Conservation (phyloP, 1,140 invertebrate species). For the Diplogasteroides magnus region DNA sequence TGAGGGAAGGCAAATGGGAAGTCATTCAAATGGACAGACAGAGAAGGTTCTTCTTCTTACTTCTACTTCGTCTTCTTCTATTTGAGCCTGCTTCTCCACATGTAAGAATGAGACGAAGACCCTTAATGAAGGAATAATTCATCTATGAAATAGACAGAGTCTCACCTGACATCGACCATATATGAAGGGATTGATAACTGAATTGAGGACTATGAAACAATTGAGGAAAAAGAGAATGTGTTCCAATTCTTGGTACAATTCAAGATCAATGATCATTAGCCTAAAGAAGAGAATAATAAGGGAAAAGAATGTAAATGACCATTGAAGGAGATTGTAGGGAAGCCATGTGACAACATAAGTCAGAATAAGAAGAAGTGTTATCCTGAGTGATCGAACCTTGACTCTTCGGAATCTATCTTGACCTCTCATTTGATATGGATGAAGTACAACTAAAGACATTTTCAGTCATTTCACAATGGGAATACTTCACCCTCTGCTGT, state of each 20-base stretch:
- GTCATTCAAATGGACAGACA: conserved; percentile 8
- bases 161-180: conserved; percentile 23
- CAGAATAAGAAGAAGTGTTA: conserved; percentile 32
- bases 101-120: background rate
- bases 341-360: conserved; percentile 36
- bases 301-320: conserved; percentile 24
- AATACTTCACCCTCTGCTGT: too few species aligned
- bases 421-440: conserved; percentile 14
- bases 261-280: too few species aligned
- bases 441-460: too few species aligned
- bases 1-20: conserved; percentile 5
- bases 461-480: too few species aligned
- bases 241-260: too few species aligned
- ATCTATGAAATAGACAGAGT: background rate
- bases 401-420: conserved; percentile 32
- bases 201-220: conserved; percentile 32
- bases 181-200: conserved; percentile 36
- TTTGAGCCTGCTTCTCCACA: too few species aligned
- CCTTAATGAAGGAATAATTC: too few species aligned
- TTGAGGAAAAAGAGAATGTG: conserved; percentile 24
- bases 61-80: too few species aligned
- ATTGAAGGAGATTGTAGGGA: conserved; percentile 32
- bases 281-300: background rate
- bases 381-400: conserved; percentile 33
- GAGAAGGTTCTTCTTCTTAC: background rate